These are phyloP conservation scores for Sphinx pinastri DNA, from an alignment of 2,888 invertebrate species.

Conservation along the genomic window DNA sequence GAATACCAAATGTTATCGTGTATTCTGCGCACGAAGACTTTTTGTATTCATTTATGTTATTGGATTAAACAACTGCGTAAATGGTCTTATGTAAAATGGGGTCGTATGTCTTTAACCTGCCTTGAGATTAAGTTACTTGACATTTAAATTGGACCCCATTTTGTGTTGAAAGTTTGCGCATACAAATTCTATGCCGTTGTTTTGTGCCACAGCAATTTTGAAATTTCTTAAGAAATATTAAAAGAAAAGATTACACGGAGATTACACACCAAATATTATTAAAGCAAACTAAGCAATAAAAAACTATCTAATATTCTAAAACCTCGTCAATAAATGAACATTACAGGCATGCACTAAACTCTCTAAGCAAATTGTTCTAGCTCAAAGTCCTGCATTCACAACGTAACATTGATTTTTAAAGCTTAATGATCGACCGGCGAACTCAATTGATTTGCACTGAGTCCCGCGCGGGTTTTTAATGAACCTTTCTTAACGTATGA, in stretches of 20 bases:
- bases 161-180: too few species aligned
- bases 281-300: too few species aligned
- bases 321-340: too few species aligned
- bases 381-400: background rate
- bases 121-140: too few species aligned
- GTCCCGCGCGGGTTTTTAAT: slow-evolving; percentile 31
- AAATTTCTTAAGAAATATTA: too few species aligned
- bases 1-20: slow-evolving; percentile 20
- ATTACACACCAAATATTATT: too few species aligned
- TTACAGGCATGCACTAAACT: background rate
- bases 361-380: background rate
- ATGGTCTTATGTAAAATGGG: background rate
- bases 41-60: background rate
- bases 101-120: background rate
- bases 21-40: slow-evolving; percentile 6
- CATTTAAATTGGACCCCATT: too few species aligned
- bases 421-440: slow-evolving; percentile 7
- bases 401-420: background rate
- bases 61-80: background rate
- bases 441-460: slow-evolving; percentile 13
- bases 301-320: too few species aligned
- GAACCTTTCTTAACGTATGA: slow-evolving; percentile 37
- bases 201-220: too few species aligned
- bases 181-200: too few species aligned
- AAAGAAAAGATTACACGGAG: too few species aligned